These are phyloP conservation scores for Nymphicus hollandicus DNA, from an alignment of 2,113 vertebrate genomes.

Conservation along the genomic window DNA sequence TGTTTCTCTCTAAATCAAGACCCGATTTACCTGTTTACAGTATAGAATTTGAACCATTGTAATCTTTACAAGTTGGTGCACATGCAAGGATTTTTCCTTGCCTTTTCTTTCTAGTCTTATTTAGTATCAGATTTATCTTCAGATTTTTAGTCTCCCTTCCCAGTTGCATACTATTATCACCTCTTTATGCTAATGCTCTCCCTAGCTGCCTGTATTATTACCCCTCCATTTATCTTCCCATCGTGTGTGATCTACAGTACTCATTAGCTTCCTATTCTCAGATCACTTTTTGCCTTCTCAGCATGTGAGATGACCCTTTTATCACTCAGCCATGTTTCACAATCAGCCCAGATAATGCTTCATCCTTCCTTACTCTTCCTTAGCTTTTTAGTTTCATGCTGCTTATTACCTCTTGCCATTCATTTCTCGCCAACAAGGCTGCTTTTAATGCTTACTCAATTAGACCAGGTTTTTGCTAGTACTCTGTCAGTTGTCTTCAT, in stretches of 20 bases:
- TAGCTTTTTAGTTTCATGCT: background rate
- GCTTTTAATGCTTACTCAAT: background rate
- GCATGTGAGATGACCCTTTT: constrained; percentile 44
- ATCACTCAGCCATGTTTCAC: constrained; percentile 22
- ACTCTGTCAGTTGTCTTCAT: background rate
- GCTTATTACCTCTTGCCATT: background rate
- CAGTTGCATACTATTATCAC: constrained; percentile 44
- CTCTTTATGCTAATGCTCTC: constrained; percentile 58
- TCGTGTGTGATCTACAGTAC: background rate
- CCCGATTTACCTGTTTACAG: background rate
- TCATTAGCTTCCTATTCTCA: constrained; percentile 50
- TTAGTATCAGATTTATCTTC: constrained; percentile 55
- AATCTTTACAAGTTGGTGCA: background rate
- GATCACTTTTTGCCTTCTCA: constrained; percentile 53
- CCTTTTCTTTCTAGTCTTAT: background rate
- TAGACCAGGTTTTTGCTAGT: background rate
- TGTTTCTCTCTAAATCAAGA: background rate
- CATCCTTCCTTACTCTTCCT: background rate
- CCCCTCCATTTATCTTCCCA: constrained; percentile 39
- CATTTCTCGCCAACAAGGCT: background rate
- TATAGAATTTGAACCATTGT: background rate
- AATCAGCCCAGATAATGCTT: background rate
- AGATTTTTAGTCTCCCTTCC: constrained; percentile 34
- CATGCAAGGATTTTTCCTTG: background rate
- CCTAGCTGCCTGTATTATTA: constrained; percentile 20